Percentiles rank a stretch among this genome's conserved stretches.
Conservation (phyloP, 2,113 vertebrate genomes). For the Syngnathus floridae region DNA sequence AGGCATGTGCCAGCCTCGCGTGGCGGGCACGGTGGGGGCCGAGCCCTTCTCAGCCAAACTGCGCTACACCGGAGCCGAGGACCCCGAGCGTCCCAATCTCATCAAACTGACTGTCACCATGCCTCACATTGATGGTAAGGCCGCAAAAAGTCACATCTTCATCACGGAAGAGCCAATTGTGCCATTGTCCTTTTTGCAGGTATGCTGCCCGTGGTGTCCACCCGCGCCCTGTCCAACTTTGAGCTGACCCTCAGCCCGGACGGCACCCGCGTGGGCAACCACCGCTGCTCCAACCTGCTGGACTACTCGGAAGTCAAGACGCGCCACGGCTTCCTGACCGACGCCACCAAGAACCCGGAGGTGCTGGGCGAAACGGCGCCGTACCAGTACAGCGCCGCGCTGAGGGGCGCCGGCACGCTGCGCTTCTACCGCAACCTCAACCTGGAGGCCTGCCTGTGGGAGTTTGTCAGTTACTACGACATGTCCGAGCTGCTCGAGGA, state of each 20-base stretch:
- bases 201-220: constrained; percentile 89
- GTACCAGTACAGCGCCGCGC: constrained; percentile 79
- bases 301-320: constrained; percentile 85
- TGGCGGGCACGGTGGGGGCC: constrained; percentile 82
- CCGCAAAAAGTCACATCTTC: no score
- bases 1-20: constrained; percentile 91
- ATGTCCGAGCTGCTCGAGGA: constrained; percentile 92
- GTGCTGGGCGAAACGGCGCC: constrained; percentile 79
- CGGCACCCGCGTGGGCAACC: constrained; percentile 85
- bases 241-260: constrained; percentile 90
- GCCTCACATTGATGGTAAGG: constrained; percentile 89
- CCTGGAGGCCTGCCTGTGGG: constrained; percentile 91
- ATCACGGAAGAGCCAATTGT: no score
- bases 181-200: constrained; percentile 60
- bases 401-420: constrained; percentile 76
- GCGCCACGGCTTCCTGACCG: constrained; percentile 82
- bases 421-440: constrained; percentile 91
- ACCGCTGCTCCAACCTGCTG: constrained; percentile 90
- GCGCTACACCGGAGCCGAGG: constrained; percentile 86
- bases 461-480: constrained; percentile 89
- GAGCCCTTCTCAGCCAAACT: constrained; percentile 93
- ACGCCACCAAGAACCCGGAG: constrained; percentile 75
- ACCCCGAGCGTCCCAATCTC: constrained; percentile 79
- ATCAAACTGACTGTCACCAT: constrained; percentile 89
- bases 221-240: constrained; percentile 86